Evolutionary conservation across 2,888 invertebrate species (phyloP).

Genomic region (Platynereis dumerilii): DNA sequence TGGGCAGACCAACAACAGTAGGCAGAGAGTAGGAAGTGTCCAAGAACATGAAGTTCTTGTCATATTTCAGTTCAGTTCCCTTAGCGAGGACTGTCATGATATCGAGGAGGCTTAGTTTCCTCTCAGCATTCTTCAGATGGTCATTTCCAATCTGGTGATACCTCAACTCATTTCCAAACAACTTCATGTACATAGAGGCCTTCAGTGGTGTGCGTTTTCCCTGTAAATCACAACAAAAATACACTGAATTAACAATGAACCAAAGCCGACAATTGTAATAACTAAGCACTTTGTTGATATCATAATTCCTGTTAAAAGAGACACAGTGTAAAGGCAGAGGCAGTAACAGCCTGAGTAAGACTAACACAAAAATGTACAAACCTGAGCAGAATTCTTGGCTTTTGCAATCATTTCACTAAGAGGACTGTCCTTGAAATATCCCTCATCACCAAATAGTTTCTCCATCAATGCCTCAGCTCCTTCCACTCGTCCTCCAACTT

Average conservation of each 20-base stretch:
- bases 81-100: constrained; percentile 69
- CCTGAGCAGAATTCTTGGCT: neutral
- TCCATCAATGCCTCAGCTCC: constrained; percentile 87
- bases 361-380: no score
- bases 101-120: constrained; percentile 63
- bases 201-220: constrained; percentile 22
- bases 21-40: constrained; percentile 87
- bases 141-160: constrained; percentile 76
- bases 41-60: constrained; percentile 76
- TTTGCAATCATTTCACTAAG: constrained; percentile 65
- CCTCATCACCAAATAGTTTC: constrained; percentile 77
- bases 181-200: constrained; percentile 74
- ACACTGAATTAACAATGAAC: no score
- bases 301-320: no score
- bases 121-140: neutral
- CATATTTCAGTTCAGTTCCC: constrained; percentile 66
- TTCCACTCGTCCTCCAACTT: constrained; percentile 81
- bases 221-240: no score
- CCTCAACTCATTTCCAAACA: constrained; percentile 84
- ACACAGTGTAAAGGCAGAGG: no score
- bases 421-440: constrained; percentile 66
- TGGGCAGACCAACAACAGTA: constrained; percentile 81
- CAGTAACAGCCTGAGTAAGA: no score
- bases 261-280: no score
- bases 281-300: no score